phyloP scores from a whole-genome alignment of 2,888 invertebrate species.

The Drosophila villosipedis region DNA sequence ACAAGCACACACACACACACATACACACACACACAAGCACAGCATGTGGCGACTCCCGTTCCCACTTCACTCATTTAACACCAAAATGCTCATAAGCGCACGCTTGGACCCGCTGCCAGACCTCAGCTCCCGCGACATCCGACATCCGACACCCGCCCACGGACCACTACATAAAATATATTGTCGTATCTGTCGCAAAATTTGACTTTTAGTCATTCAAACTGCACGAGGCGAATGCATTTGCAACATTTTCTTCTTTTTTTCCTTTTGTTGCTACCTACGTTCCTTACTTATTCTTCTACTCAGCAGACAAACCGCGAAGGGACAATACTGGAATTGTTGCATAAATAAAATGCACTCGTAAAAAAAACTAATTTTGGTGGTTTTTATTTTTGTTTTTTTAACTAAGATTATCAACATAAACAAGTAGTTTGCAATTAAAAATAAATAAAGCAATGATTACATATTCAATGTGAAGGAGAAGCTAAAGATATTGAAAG shows the following conservation, averaged over 20 bases:
- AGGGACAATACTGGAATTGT: neutral
- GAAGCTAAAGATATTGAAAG: neutral
- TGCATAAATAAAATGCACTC: neutral
- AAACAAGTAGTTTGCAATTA: too few relatives aligned
- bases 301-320: neutral
- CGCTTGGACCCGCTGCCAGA: conserved; percentile 26
- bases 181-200: conserved; percentile 70
- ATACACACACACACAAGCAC: conserved; percentile 40
- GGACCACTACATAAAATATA: conserved; percentile 64
- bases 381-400: neutral
- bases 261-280: conserved; percentile 3
- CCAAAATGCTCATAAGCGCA: conserved; percentile 73
- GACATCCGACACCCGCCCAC: conserved; percentile 57
- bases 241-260: conserved; percentile 25
- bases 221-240: conserved; percentile 39
- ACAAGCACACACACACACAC: conserved; percentile 24
- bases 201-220: conserved; percentile 69
- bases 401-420: too few relatives aligned
- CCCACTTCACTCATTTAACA: conserved; percentile 57
- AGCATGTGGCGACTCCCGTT: conserved; percentile 68
- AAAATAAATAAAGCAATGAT: neutral
- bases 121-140: conserved; percentile 20
- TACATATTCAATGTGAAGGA: neutral
- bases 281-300: conserved; percentile 4
- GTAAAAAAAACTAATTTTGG: neutral